A percentile compares a stretch with the other conserved stretches of the same genome.
These are phyloP conservation scores for Cardiocondyla obscurior DNA, from an alignment of 1,140 invertebrate species.

Conservation along the genomic window DNA sequence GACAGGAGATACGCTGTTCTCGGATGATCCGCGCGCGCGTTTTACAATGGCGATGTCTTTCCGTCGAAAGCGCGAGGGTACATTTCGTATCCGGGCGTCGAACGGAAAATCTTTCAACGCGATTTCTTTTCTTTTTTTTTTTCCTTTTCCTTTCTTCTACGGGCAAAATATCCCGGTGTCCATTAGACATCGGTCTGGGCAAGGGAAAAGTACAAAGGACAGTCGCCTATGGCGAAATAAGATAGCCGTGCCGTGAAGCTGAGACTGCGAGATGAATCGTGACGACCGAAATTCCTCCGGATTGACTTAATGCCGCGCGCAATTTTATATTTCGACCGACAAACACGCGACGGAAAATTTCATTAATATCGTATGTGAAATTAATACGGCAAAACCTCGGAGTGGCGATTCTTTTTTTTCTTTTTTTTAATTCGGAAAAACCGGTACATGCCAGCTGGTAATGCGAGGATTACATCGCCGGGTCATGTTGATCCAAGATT, in stretches of 20 bases:
- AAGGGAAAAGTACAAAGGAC: conserved; percentile 3
- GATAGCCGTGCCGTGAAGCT: not conserved
- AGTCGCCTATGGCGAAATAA: conserved; percentile 1
- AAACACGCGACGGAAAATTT: not conserved
- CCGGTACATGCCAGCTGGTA: not conserved
- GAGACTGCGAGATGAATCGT: not conserved
- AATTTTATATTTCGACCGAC: not conserved
- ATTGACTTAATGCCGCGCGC: not conserved
- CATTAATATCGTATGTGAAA: conserved; percentile 19
- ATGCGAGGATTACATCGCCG: conserved; percentile 37
- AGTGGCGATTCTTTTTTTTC: conserved; percentile 32
- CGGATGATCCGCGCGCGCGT: conserved; percentile 1
- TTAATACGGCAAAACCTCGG: conserved; percentile 8
- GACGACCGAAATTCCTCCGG: not conserved
- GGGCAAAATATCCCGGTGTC: not conserved
- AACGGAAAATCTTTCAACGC: conserved; percentile 1
- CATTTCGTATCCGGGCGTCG: not conserved
- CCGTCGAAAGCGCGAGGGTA: not conserved
- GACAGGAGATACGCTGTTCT: not conserved
- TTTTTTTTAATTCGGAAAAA: conserved; percentile 7
- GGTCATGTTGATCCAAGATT: conserved; percentile 35
- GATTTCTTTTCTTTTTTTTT: too few species aligned
- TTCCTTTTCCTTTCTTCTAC: too few species aligned
- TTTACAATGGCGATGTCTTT: not conserved
- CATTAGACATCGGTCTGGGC: conserved; percentile 17